These are phyloP conservation scores for Brachionus asplanchnoidis DNA, from an alignment of 1,140 invertebrate species.

Conservation along the genomic window DNA sequence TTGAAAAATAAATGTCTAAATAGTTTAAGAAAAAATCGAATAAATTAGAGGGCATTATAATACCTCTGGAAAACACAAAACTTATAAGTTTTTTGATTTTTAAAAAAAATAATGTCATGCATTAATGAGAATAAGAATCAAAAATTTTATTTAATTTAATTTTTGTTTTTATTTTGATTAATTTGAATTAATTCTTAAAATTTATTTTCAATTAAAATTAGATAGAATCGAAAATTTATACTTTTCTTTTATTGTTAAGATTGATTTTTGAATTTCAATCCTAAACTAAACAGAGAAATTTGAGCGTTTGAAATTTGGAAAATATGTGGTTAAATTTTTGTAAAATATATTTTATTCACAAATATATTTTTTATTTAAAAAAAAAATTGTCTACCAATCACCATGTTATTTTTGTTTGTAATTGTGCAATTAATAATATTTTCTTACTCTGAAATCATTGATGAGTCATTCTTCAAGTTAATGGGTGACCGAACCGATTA, in stretches of 20 bases:
- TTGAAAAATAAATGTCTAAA: background rate
- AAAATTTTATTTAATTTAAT: background rate
- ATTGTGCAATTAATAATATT: background rate
- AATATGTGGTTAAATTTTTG: background rate
- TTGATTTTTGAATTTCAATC: background rate
- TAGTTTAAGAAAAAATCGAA: background rate
- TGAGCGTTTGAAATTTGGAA: background rate
- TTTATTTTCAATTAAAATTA: no score
- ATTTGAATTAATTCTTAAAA: no score
- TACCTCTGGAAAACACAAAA: background rate
- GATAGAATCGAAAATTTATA: no score
- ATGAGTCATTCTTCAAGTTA: slow-evolving; percentile 12
- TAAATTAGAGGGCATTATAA: background rate
- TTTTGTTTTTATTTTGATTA: no score
- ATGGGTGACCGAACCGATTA: slow-evolving; percentile 22
- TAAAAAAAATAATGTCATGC: background rate
- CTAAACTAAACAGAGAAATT: background rate
- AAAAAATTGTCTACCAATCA: background rate
- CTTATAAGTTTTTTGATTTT: background rate
- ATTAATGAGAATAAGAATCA: background rate
- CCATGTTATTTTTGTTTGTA: background rate
- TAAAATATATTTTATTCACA: background rate
- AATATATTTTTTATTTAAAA: background rate
- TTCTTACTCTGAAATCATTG: background rate
- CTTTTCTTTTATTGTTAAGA: background rate